These are phyloP conservation scores for Torymus tubicola DNA, from an alignment of 2,888 invertebrate genomes.

Conservation along the genomic window DNA sequence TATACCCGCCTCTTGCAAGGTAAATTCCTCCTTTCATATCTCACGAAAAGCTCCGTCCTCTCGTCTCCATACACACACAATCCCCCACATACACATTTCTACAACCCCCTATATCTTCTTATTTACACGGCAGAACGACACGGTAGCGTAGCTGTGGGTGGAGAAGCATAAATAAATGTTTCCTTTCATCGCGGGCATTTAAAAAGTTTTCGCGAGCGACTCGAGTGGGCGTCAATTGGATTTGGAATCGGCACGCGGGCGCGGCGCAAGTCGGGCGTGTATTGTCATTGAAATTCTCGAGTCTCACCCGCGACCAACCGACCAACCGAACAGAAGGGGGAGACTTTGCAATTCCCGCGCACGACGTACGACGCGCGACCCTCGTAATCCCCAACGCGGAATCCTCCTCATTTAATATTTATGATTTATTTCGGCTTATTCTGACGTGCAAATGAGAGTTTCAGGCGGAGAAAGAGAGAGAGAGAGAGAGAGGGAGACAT, in stretches of 20 bases:
- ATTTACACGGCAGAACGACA: too few species aligned
- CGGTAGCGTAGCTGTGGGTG: neutral
- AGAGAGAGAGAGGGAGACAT: neutral
- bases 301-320: conserved; percentile 53
- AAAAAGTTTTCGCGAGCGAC: conserved; percentile 45
- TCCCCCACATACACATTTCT: too few species aligned
- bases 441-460: conserved; percentile 73
- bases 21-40: too few species aligned
- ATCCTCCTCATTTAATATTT: conserved; percentile 75
- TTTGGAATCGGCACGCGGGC: conserved; percentile 51
- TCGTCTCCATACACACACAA: too few species aligned
- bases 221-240: conserved; percentile 50
- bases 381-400: conserved; percentile 70
- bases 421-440: conserved; percentile 76
- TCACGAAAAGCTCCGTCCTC: too few species aligned
- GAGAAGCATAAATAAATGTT: conserved; percentile 53
- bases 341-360: conserved; percentile 71
- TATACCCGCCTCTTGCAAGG: too few species aligned
- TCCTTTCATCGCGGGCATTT: conserved; percentile 52
- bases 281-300: conserved; percentile 73
- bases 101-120: too few species aligned
- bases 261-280: conserved; percentile 53
- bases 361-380: conserved; percentile 61
- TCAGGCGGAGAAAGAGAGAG: neutral
- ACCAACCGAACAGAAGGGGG: conserved; percentile 55